These are phyloP conservation scores for Oxyura jamaicensis DNA, from an alignment of 2,113 vertebrate genomes.

Conservation along the genomic window DNA sequence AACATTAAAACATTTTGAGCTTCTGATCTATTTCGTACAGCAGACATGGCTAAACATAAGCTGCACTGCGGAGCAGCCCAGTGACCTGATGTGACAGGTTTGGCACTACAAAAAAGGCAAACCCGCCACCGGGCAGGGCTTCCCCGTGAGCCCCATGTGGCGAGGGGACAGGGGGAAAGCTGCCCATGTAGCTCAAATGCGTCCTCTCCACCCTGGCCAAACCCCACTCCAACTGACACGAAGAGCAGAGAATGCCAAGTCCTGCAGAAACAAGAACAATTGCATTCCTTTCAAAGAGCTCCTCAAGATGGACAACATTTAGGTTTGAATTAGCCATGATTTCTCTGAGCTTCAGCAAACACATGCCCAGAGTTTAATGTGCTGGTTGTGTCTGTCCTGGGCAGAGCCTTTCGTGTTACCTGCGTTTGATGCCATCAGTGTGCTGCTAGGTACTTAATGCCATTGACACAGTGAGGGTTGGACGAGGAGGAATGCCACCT, in stretches of 20 bases:
- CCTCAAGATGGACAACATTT: neutral
- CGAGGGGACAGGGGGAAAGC: accelerated
- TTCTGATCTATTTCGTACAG: neutral
- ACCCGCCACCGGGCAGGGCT: accelerated
- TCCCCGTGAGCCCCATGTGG: accelerated
- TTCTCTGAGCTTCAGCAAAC: neutral
- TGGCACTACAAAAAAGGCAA: neutral
- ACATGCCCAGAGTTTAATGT: neutral
- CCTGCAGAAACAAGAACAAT: neutral
- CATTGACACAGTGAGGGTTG: neutral
- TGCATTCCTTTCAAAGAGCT: neutral
- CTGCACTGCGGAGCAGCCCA: neutral
- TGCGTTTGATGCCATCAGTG: no score
- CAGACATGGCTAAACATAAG: neutral
- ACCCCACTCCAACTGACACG: neutral
- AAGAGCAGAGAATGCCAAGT: neutral
- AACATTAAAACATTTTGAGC: neutral
- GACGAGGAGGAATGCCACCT: neutral
- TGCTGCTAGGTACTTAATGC: neutral
- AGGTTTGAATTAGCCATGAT: neutral
- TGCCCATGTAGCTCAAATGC: neutral
- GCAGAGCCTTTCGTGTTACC: neutral
- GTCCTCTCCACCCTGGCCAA: neutral
- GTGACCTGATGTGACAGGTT: neutral
- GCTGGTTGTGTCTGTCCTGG: neutral